Percentiles rank a stretch among this genome's conserved stretches.
Evolutionary conservation across 2,113 vertebrate species (phyloP).

Genomic region (Oryctolagus cuniculus): DNA sequence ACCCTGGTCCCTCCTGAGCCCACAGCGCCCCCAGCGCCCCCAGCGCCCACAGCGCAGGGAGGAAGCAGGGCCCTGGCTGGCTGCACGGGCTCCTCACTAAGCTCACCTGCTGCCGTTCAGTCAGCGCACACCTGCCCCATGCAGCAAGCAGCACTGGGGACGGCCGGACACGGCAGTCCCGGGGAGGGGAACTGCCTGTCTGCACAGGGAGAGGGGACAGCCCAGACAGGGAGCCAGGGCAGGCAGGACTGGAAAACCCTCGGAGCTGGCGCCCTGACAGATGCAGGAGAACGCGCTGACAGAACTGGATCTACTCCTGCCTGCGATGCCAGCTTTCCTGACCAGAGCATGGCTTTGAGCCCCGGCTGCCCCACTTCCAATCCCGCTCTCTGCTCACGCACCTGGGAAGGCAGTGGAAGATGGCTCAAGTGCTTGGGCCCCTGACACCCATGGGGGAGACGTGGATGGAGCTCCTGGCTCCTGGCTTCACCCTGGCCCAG

Average conservation of each 20-base stretch:
- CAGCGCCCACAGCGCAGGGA: neutral
- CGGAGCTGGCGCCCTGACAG: neutral
- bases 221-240: neutral
- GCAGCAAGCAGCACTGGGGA: neutral
- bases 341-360: too few species aligned
- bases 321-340: too few species aligned
- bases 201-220: neutral
- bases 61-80: neutral
- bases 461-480: too few species aligned
- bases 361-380: too few species aligned
- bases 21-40: neutral
- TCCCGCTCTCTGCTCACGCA: too few species aligned
- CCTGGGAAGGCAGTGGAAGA: too few species aligned
- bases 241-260: conserved; percentile 14
- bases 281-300: neutral
- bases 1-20: neutral
- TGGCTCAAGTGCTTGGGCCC: too few species aligned
- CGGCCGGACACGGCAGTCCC: neutral
- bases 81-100: neutral
- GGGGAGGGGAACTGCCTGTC: neutral
- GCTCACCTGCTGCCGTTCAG: neutral
- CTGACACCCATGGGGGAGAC: too few species aligned
- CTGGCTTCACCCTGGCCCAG: too few species aligned
- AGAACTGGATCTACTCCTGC: neutral
- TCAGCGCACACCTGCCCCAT: neutral